phyloP scores from a whole-genome alignment of 92 coral and sea anemone genomes.

The Nematostella vectensis region DNA sequence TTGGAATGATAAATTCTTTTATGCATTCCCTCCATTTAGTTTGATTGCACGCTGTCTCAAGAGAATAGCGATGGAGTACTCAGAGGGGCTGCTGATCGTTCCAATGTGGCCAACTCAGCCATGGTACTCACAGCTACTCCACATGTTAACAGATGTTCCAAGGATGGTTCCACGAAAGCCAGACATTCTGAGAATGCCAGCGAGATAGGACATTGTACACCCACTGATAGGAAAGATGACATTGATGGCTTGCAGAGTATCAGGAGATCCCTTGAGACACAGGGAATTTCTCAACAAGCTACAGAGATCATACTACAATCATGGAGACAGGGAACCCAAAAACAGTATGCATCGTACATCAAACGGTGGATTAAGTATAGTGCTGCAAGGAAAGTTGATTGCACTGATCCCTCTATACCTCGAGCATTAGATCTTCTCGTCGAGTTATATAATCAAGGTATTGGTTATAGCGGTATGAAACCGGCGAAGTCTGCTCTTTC shows the following conservation, averaged over 20 bases:
- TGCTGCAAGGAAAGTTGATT: conserved; percentile 15
- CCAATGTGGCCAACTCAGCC: conserved; percentile 23
- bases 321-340: conserved; percentile 31
- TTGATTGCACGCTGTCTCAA: conserved; percentile 31
- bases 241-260: conserved; percentile 27
- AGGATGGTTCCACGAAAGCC: not conserved
- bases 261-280: conserved; percentile 26
- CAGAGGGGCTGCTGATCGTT: conserved; percentile 20
- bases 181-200: conserved; percentile 5
- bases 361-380: conserved; percentile 20
- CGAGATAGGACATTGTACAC: conserved; percentile 5
- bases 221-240: conserved; percentile 17
- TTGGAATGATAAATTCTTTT: conserved; percentile 19
- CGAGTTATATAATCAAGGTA: conserved; percentile 17
- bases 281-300: conserved; percentile 14
- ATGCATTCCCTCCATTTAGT: conserved; percentile 33
- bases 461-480: conserved; percentile 27
- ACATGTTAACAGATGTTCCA: conserved; percentile 3
- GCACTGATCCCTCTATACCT: conserved; percentile 15
- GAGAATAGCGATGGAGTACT: conserved; percentile 23
- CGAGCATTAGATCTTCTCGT: conserved; percentile 29
- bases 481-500: conserved; percentile 15
- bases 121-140: conserved; percentile 4
- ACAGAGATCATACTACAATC: conserved; percentile 23
- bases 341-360: conserved; percentile 35